phyloP scores from a whole-genome alignment of 2,113 vertebrate genomes.

The Xiphorhynchus elegans region DNA sequence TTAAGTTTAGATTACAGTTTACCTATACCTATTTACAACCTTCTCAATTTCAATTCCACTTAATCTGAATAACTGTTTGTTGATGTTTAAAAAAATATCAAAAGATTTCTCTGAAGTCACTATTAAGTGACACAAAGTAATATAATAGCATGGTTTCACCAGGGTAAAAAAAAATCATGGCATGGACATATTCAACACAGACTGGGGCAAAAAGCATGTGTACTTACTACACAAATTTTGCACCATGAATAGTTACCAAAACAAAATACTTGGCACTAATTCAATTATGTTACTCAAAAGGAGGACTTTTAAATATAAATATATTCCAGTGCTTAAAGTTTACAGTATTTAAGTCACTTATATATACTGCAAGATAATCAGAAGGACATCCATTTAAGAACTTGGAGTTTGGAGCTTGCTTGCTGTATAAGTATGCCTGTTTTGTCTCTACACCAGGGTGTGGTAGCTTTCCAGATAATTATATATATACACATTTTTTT shows the following conservation, averaged over 20 bases:
- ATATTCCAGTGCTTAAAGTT: neutral
- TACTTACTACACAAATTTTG: neutral
- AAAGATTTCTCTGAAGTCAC: neutral
- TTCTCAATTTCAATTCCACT: neutral
- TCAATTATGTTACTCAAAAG: neutral
- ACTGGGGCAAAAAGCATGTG: accelerated
- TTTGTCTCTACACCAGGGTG: neutral
- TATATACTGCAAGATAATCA: neutral
- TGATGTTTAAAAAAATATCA: neutral
- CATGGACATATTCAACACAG: neutral
- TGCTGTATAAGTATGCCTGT: neutral
- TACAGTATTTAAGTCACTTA: neutral
- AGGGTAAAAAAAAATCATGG: neutral
- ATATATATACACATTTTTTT: neutral
- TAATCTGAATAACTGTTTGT: neutral
- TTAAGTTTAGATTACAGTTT: neutral
- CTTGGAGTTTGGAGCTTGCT: neutral
- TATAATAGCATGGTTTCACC: neutral
- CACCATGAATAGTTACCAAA: neutral
- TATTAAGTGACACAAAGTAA: neutral
- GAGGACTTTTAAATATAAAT: neutral
- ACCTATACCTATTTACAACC: neutral
- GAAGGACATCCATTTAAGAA: neutral
- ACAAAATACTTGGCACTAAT: neutral
- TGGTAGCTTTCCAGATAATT: neutral